These are phyloP conservation scores for Ruditapes philippinarum DNA, from an alignment of 1,140 invertebrate genomes.

Conservation along the genomic window DNA sequence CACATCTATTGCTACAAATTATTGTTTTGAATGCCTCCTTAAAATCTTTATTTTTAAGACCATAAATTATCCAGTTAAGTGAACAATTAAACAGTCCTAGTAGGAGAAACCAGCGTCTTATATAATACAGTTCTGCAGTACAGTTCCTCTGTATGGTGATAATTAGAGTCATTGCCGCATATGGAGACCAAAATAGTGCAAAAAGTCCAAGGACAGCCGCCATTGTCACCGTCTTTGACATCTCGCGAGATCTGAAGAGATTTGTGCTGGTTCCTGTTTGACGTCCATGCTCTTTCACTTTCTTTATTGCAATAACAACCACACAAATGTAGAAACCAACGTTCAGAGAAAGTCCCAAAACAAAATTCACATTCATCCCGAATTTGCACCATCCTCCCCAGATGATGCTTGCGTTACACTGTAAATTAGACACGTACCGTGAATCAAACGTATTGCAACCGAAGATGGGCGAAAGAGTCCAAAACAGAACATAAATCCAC, in stretches of 20 bases:
- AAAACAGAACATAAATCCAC: conserved; percentile 19
- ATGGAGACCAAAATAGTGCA: conserved; percentile 15
- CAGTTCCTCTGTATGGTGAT: not conserved
- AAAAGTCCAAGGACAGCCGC: conserved; percentile 17
- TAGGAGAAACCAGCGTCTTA: conserved; percentile 11
- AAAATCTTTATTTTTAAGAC: conserved; percentile 32
- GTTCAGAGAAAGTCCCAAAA: not conserved
- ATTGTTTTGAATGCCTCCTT: not conserved
- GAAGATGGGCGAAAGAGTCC: not conserved
- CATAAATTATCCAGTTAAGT: conserved; percentile 30
- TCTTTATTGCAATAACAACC: not conserved
- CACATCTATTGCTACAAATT: not conserved
- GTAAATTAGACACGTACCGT: not conserved
- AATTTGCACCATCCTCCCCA: conserved; percentile 40
- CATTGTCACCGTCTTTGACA: conserved; percentile 36
- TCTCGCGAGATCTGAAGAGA: conserved; percentile 25
- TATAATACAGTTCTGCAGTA: not conserved
- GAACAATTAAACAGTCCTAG: conserved; percentile 13
- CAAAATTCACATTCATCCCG: conserved; percentile 32
- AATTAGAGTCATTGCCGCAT: not conserved
- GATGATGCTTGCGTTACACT: conserved; percentile 21
- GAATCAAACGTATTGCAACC: not conserved
- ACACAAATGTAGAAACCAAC: not conserved
- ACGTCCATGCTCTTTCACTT: conserved; percentile 21
- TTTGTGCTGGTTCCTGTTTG: conserved; percentile 13